Evolutionary conservation across 2,888 invertebrate genomes (phyloP), one percentile per base, ranked within the genome.

Genomic region (Rapana venosa): DNA sequence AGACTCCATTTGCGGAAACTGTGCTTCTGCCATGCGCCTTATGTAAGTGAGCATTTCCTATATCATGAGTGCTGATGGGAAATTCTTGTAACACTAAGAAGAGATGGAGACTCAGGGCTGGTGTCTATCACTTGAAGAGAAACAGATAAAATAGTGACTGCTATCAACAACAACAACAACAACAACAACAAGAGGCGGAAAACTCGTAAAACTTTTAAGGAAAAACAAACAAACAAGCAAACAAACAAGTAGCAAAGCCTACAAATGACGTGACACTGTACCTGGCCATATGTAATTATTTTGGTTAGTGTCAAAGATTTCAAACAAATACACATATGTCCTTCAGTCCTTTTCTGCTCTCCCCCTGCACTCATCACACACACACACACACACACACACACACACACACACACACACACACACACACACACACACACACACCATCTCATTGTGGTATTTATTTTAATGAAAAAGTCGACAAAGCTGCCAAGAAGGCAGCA

Each of bases 401-500:
- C 85, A 56, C 85, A 85, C 85, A 56, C 85, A 85, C 58, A 56
- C 85, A 85, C 85, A 85, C 85, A 85, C 56, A 56, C 85, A 47
- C 58, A 35, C 35, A 85, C 85, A 56, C 85, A 85, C 83, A 83
- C 83, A 81, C 81, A 81, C 66, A 66, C 66, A 66, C 66, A 66
- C 66, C n/a, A n/a, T n/a, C n/a, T n/a, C n/a, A n/a, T n/a, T n/a
- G n/a, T n/a, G n/a, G n/a, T n/a, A n/a, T n/a, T n/a, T n/a, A n/a
- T n/a, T n/a, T n/a, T n/a, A n/a, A n/a, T n/a, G n/a, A n/a, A n/a
- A n/a, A n/a, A n/a, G n/a, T n/a, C n/a, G n/a, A n/a, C n/a, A n/a
- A n/a, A n/a, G n/a, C n/a, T n/a, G n/a, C n/a, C n/a, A n/a, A n/a
- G n/a, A n/a, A n/a, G n/a, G n/a, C n/a, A n/a, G n/a, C n/a, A n/a